Evolutionary conservation across 2,797 vertebrate species (phyloP).

Genomic region (Tangara arthus): DNA sequence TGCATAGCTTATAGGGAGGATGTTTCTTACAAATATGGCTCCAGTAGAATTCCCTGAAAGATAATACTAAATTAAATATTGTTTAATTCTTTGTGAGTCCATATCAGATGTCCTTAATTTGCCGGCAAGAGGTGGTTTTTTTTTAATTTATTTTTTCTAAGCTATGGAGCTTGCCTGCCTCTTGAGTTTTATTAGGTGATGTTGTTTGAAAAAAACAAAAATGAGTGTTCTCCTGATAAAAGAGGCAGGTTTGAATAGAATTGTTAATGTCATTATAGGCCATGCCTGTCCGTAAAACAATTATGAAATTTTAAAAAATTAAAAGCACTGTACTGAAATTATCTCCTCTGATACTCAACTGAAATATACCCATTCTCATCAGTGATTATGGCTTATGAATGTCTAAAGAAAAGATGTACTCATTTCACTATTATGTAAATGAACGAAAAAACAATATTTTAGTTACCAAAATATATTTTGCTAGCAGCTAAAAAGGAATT

Average conservation of each 20-base stretch:
- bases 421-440: constrained; percentile 44
- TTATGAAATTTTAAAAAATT: not conserved
- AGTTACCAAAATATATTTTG: constrained; percentile 57
- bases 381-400: constrained; percentile 34
- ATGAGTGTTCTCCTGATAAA: not conserved
- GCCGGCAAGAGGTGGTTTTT: not conserved
- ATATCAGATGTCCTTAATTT: not conserved
- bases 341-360: not conserved
- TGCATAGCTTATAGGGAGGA: not conserved
- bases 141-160: not conserved
- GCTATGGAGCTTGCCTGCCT: not conserved
- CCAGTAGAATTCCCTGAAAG: not conserved
- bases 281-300: not conserved
- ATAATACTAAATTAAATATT: constrained; percentile 8
- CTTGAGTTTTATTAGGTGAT: not conserved
- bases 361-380: not conserved
- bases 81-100: not conserved
- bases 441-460: constrained; percentile 48
- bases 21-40: not conserved
- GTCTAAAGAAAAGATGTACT: constrained; percentile 25
- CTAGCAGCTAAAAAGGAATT: constrained; percentile 47
- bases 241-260: not conserved
- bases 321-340: not conserved
- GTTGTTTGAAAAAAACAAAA: not conserved
- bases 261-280: not conserved